phyloP scores from a whole-genome alignment of 2,888 invertebrate genomes.

The Leucophenga maculata region DNA sequence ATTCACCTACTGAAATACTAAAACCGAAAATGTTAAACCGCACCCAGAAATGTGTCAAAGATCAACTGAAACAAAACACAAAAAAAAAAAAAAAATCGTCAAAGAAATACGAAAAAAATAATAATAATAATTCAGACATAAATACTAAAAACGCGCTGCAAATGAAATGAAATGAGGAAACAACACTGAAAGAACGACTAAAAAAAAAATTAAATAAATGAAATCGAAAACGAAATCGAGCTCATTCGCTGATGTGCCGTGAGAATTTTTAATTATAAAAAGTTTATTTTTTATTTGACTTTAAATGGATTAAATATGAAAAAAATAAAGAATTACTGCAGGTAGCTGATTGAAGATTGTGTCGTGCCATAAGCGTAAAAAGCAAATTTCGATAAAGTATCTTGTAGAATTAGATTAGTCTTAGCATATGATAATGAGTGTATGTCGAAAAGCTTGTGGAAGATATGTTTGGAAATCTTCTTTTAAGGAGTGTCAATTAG shows the following conservation, averaged over 20 bases:
- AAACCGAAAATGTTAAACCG: constrained; percentile 45
- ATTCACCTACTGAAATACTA: constrained; percentile 58
- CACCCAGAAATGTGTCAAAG: constrained; percentile 67
- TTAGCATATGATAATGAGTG: no score
- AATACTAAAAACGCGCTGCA: constrained; percentile 18
- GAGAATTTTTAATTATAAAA: constrained; percentile 60
- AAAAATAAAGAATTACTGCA: no score
- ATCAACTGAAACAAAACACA: constrained; percentile 66
- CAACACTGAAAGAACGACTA: background rate
- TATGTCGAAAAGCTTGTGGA: no score
- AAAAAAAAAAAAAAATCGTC: no score
- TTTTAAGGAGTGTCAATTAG: no score
- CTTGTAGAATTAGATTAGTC: no score
- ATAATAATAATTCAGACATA: constrained; percentile 37
- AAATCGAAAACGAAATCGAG: constrained; percentile 58
- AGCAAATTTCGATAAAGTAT: no score
- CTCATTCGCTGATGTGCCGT: constrained; percentile 44
- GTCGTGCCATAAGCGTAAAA: no score
- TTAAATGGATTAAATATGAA: no score
- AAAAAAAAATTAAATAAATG: constrained; percentile 44
- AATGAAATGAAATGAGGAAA: constrained; percentile 30
- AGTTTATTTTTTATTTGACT: no score
- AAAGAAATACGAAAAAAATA: constrained; percentile 25
- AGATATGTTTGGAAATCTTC: no score
- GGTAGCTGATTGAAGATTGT: background rate